Base-by-base conservation (phyloP, 2,797 vertebrate genomes). In the Merluccius polli region DNA sequence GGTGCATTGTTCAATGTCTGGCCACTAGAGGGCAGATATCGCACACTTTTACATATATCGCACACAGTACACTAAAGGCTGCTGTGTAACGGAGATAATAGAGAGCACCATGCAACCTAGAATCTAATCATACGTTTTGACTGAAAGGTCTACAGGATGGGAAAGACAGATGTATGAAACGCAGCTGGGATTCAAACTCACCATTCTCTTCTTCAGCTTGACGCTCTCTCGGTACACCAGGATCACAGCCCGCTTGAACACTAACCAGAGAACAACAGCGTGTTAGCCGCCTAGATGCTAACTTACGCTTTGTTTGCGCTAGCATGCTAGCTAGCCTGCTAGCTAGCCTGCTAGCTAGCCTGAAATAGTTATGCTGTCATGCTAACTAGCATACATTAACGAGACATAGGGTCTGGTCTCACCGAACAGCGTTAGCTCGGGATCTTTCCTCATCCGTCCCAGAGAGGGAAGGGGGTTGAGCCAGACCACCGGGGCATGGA, bases 181-280 rank as follows among this genome's bases (percentile, higher is more conserved):
- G 18, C 0, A 29, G 63, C 2, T 29, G 33, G 21, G n/a, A 36
- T 35, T 16, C 18, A 31, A 35, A 92, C 97, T 95, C 92, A 98
- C 97, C 94, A 92, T 90, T 90, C 95, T 96, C 92, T 96, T 98
- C 89, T 96, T 98, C 80, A 96, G 88, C 83, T 97, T 99, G 92
- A 87, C 91, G 86, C 91, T 95, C 78, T 98, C 96, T 24, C 96
- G 95, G 76, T 95, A 96, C 4, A 98, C 95, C 84, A 99, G 75
- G 88, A 98, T 95, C 76, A 97, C 93, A 0, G 96, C 97, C 79
- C 94, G 95, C 90, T 95, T 97, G 88, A 99, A 99, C 67, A 69
- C 67, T 69, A 32, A 69, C 13, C 29, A 69, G 67, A 69, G 67
- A 69, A 32, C 29, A 69, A 4, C 59, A 65, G n/a, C 59, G 36